These are phyloP conservation scores for Pseudococcus jackbeardsleyi DNA, from an alignment of 2,888 invertebrate genomes.

Conservation along the genomic window DNA sequence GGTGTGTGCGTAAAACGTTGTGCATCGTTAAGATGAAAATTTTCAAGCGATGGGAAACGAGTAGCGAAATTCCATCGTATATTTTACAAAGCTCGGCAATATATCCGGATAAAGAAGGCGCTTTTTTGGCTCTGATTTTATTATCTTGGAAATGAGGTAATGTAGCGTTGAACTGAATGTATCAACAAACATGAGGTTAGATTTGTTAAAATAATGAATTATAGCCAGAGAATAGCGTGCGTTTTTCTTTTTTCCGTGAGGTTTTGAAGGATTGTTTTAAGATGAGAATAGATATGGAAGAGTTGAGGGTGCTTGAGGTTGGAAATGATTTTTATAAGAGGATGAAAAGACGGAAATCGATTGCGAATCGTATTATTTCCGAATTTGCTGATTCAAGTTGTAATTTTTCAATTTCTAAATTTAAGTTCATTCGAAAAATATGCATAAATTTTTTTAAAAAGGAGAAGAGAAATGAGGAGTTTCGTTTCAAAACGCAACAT, in stretches of 20 bases:
- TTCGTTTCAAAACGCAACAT: too few species aligned
- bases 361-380: too few species aligned
- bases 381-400: too few species aligned
- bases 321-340: too few species aligned
- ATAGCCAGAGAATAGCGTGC: background rate
- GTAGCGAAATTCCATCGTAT: background rate
- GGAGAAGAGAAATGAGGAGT: too few species aligned
- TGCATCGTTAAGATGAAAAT: constrained; percentile 9
- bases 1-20: background rate
- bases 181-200: background rate
- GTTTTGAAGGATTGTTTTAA: background rate
- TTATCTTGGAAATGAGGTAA: background rate
- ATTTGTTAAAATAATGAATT: background rate
- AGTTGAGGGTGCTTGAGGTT: too few species aligned
- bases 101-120: background rate
- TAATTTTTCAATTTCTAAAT: too few species aligned
- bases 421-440: too few species aligned
- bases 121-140: constrained; percentile 13
- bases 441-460: too few species aligned
- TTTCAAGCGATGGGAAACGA: background rate
- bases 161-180: background rate
- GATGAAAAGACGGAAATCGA: too few species aligned
- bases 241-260: background rate
- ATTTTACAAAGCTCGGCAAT: background rate
- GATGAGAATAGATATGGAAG: too few species aligned